These are phyloP conservation scores for Acanthosepion pharaonis DNA, from an alignment of 2,888 invertebrate species.

Conservation along the genomic window DNA sequence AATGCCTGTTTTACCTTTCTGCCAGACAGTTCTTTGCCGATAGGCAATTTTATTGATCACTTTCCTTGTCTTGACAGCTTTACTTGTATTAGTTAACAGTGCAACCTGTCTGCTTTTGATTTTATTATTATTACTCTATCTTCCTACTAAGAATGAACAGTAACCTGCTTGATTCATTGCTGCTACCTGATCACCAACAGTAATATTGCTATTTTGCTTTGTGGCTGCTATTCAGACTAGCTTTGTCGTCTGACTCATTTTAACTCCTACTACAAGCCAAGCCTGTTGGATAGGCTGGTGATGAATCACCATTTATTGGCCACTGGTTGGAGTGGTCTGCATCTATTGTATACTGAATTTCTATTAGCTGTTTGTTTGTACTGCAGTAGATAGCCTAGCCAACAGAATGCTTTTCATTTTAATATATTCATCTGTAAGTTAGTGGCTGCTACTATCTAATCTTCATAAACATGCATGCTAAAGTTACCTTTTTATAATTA, in stretches of 20 bases:
- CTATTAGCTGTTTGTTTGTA: neutral
- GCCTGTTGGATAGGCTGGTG: neutral
- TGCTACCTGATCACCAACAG: neutral
- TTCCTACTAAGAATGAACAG: neutral
- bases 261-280: neutral
- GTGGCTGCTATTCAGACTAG: constrained; percentile 15
- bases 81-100: neutral
- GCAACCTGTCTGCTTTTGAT: neutral
- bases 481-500: neutral
- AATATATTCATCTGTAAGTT: neutral
- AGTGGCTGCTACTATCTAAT: neutral
- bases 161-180: neutral
- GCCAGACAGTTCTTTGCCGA: neutral
- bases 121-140: neutral
- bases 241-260: constrained; percentile 14
- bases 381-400: constrained; percentile 33
- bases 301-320: neutral
- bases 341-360: neutral
- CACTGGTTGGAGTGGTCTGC: constrained; percentile 33
- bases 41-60: neutral
- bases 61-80: constrained; percentile 38
- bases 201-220: neutral
- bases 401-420: constrained; percentile 8
- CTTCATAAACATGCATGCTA: neutral
- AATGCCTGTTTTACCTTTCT: neutral